phyloP scores from a whole-genome alignment of 2,797 vertebrate species.

The Coregonus suidteri region DNA sequence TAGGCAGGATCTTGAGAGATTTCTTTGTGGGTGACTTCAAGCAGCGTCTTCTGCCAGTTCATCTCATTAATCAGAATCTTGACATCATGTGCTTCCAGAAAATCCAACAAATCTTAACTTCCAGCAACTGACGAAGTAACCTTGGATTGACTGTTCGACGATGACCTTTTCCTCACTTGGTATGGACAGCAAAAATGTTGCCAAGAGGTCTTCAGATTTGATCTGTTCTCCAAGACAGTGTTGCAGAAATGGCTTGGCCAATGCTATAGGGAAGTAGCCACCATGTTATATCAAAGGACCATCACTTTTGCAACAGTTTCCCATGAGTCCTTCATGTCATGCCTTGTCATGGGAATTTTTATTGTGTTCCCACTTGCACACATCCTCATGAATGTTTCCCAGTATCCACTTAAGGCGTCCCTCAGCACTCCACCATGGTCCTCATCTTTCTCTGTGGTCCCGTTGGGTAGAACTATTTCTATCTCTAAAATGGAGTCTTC shows the following conservation, averaged over 20 bases:
- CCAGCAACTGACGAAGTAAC: too few species aligned
- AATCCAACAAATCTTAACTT: too few species aligned
- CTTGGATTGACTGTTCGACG: too few species aligned
- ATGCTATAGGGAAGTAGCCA: background rate
- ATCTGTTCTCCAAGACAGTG: background rate
- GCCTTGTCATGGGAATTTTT: constrained; percentile 9
- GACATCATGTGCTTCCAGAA: too few species aligned
- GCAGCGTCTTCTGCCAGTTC: too few species aligned
- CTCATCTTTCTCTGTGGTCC: constrained; percentile 15
- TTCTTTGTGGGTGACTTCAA: too few species aligned
- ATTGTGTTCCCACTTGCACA: constrained; percentile 11
- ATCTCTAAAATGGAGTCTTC: constrained; percentile 13
- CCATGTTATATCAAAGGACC: constrained; percentile 7
- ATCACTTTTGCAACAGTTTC: background rate
- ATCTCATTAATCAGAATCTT: too few species aligned
- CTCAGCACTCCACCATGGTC: constrained; percentile 15
- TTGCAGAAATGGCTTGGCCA: constrained; percentile 5
- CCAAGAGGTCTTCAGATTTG: background rate
- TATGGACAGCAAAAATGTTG: background rate
- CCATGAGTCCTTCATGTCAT: constrained; percentile 14
- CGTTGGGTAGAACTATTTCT: constrained; percentile 24
- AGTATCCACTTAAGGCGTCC: constrained; percentile 17
- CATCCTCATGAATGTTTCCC: constrained; percentile 16
- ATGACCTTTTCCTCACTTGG: too few species aligned
- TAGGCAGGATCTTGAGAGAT: background rate